These are phyloP conservation scores for Larimichthys polyactis DNA, from an alignment of 2,113 vertebrate species.

Conservation along the genomic window DNA sequence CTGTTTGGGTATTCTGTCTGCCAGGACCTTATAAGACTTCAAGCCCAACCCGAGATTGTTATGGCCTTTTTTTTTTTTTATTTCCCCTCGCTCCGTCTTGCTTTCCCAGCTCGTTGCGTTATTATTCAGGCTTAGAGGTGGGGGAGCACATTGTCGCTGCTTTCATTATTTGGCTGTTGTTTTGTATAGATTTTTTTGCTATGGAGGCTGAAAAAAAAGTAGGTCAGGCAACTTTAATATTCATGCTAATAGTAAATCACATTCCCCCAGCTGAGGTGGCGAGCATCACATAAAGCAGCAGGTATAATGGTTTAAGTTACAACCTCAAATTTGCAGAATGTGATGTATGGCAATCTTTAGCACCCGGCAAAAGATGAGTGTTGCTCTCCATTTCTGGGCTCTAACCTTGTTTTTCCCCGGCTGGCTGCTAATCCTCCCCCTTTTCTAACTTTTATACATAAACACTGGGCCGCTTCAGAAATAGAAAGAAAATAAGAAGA, in stretches of 20 bases:
- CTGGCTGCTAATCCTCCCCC: constrained; percentile 1
- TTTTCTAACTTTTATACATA: constrained; percentile 28
- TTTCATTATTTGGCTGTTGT: constrained; percentile 58
- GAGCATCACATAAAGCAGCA: not conserved
- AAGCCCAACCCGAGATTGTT: constrained; percentile 24
- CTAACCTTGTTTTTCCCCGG: constrained; percentile 32
- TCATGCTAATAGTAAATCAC: constrained; percentile 58
- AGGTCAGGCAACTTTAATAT: constrained; percentile 57
- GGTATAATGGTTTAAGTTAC: constrained; percentile 42
- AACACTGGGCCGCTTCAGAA: constrained; percentile 33
- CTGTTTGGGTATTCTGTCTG: constrained; percentile 43
- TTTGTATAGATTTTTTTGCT: constrained; percentile 49
- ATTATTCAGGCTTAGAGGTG: constrained; percentile 33
- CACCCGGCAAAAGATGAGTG: not conserved
- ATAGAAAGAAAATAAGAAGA: constrained; percentile 11
- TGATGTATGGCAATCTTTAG: constrained; percentile 23
- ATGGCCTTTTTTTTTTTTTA: constrained; percentile 5
- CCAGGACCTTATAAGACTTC: constrained; percentile 43
- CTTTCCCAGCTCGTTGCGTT: constrained; percentile 21
- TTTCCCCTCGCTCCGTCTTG: constrained; percentile 4
- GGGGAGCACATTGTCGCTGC: constrained; percentile 14
- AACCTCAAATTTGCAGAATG: constrained; percentile 35
- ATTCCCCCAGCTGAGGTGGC: not conserved
- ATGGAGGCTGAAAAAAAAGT: constrained; percentile 41
- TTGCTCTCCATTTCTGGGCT: constrained; percentile 10